Evolutionary conservation across 2,113 vertebrate genomes (phyloP), one percentile per base, ranked within the genome.

Genomic region (Oreochromis niloticus): DNA sequence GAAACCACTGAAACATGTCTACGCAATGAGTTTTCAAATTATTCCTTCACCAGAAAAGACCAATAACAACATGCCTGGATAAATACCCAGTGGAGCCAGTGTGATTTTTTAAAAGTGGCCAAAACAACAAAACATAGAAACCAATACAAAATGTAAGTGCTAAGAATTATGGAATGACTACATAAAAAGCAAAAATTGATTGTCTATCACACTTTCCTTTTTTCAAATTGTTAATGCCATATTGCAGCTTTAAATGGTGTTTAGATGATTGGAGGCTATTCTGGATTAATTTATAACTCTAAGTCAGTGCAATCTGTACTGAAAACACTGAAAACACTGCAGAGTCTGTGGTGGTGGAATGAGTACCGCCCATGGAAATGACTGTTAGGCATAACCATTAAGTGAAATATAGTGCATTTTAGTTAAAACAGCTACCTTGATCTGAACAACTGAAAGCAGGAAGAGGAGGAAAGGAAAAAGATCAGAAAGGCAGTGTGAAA

Each of bases 131-230:
- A 79, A 88, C 27, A 81, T 66, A 88, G 91, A 87, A 95, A 92
- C 73, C 52, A 90, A 89, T 90, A 94, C 57, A 91, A 93, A 63
- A 66, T 85, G 84, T 91, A 87, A 91, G 94, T 90, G 87, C 92
- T 88, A 86, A 56, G 83, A 85, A 73, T 89, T 85, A 92, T 88
- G 78, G 57, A 86, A 91, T 87, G 54, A 87, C 75, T 85, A 84
- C 80, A 66, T 82, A 81, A 55, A 86, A 84, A 90, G 86, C 61
- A 89, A 88, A 87, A 92, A 80, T 71, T 93, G 91, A 97, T 94
- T 94, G 94, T 95, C 96, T 95, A 93, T 96, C 93, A 96, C 93
- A 97, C 88, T 87, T 93, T 95, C 92, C 95, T 93, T 95, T 94
- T 94, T 93, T 75, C 68, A 88, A 89, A 81, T 83, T 79, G 27